Base-by-base conservation (phyloP, 2,888 invertebrate genomes). In the Cheilosia vernalis region DNA sequence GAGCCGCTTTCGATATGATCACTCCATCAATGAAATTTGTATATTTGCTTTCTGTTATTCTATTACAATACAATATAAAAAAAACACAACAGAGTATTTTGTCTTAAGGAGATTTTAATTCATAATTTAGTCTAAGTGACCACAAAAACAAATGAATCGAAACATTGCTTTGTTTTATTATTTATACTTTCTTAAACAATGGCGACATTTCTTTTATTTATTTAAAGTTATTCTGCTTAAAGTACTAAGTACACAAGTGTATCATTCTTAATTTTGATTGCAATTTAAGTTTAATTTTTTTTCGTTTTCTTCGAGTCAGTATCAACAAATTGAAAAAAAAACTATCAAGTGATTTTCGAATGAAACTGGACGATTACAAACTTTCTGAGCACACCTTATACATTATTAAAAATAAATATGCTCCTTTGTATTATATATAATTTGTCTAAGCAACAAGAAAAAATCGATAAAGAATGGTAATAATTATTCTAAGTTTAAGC, bases 311-410 rank as follows among this genome's bases (percentile, higher is more conserved):
- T 27, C 6, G 17, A 47, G 51, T 53, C n/a, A 64, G 13, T 24
- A 17, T 61, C 9, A 66, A 21, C 27, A 44, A 56, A 42, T 27
- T 27, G 7, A 42, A 27, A 40, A 40, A 44, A 63, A 33, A 55
- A 47, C n/a, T n/a, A n/a, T n/a, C n/a, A 56, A 56, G 15, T 49
- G n/a, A 17, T 40, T 37, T 66, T 70, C 76, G 53, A 76, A 49
- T 40, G 33, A 64, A 74, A 84, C 64, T 84, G 74, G 69, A 84
- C 69, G 73, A 69, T 69, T 55, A 69, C n/a, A 47, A 78, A 69
- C 15, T 44, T 73, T 63, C 42, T 76, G 19, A 17, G 10, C 58
- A 53, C 21, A 51, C 33, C 70, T 66, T 70, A 81, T 24, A 30
- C 7, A 17, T 40, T 58, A 15, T 60, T 58, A 76, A 53, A 47